Percentiles rank a stretch among this genome's conserved stretches.
These are phyloP conservation scores for Pseudomyrmex concolor DNA, from an alignment of 1,140 invertebrate genomes.

Conservation along the genomic window DNA sequence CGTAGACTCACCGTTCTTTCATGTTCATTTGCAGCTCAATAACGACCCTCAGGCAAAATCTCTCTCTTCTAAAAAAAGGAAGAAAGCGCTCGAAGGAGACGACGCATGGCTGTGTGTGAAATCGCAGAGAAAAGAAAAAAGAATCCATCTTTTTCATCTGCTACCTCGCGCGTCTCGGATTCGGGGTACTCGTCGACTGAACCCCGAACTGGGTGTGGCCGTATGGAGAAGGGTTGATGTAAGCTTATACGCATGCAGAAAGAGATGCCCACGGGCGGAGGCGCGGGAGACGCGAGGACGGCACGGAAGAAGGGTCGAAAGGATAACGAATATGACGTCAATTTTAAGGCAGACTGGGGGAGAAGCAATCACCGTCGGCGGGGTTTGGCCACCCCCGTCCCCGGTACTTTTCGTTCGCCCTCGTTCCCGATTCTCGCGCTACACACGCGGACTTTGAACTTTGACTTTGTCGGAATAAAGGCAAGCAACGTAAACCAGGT, in stretches of 20 bases:
- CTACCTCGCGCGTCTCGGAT: slow-evolving; percentile 65
- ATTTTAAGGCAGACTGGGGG: slow-evolving; percentile 81
- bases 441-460: slow-evolving; percentile 76
- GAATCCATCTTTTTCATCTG: slow-evolving; percentile 62
- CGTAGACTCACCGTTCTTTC: slow-evolving; percentile 14
- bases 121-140: slow-evolving; percentile 43
- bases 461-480: slow-evolving; percentile 74
- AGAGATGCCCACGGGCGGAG: slow-evolving; percentile 72
- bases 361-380: slow-evolving; percentile 81
- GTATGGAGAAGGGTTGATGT: slow-evolving; percentile 74
- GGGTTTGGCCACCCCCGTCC: slow-evolving; percentile 69
- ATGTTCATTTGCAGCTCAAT: slow-evolving; percentile 34
- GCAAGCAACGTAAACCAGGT: slow-evolving; percentile 73
- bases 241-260: slow-evolving; percentile 77
- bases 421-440: slow-evolving; percentile 69
- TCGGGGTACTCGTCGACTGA: slow-evolving; percentile 63
- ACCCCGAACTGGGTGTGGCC: slow-evolving; percentile 74
- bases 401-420: slow-evolving; percentile 15
- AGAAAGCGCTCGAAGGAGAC: slow-evolving; percentile 39
- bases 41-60: slow-evolving; percentile 17
- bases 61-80: slow-evolving; percentile 16
- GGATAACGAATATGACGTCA: slow-evolving; percentile 85
- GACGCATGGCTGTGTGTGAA: slow-evolving; percentile 32
- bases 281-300: slow-evolving; percentile 69
- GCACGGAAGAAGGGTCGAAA: slow-evolving; percentile 82